Evolutionary conservation across 2,888 invertebrate species (phyloP).

Genomic region (Prionchulus punctatus): DNA sequence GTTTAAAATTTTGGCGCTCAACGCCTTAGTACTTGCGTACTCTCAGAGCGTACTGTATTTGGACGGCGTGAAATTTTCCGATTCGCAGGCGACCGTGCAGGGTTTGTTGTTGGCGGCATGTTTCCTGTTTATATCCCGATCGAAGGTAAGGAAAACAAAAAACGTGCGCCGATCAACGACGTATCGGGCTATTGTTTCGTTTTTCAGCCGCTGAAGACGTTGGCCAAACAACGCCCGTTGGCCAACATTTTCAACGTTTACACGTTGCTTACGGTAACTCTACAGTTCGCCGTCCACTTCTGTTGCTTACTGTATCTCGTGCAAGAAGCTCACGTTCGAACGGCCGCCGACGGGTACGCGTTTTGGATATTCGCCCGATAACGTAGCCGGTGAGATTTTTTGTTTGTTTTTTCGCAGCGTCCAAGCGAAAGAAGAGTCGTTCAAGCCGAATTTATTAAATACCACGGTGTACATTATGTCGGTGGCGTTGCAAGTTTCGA

Average conservation of each 20-base stretch:
- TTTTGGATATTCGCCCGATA: background rate
- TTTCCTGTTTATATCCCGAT: constrained; percentile 91
- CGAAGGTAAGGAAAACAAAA: constrained; percentile 51
- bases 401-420: constrained; percentile 47
- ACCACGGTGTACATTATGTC: constrained; percentile 97
- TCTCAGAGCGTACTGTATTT: constrained; percentile 94
- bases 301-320: constrained; percentile 73
- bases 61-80: constrained; percentile 92
- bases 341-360: too few species aligned
- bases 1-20: constrained; percentile 97
- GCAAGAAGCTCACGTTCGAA: constrained; percentile 30
- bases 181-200: background rate
- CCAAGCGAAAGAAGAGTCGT: constrained; percentile 49
- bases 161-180: background rate
- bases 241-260: constrained; percentile 97
- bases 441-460: constrained; percentile 82
- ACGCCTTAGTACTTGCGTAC: constrained; percentile 91
- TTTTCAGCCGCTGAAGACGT: constrained; percentile 59
- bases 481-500: constrained; percentile 87
- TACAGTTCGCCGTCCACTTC: constrained; percentile 90
- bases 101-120: constrained; percentile 86
- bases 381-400: constrained; percentile 14
- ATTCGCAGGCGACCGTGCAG: constrained; percentile 91
- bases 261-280: constrained; percentile 79
- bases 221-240: constrained; percentile 82